Percentiles rank a stretch among this genome's conserved stretches.
phyloP scores from a whole-genome alignment of 2,797 vertebrate species.

The Ctenopoma multispine region DNA sequence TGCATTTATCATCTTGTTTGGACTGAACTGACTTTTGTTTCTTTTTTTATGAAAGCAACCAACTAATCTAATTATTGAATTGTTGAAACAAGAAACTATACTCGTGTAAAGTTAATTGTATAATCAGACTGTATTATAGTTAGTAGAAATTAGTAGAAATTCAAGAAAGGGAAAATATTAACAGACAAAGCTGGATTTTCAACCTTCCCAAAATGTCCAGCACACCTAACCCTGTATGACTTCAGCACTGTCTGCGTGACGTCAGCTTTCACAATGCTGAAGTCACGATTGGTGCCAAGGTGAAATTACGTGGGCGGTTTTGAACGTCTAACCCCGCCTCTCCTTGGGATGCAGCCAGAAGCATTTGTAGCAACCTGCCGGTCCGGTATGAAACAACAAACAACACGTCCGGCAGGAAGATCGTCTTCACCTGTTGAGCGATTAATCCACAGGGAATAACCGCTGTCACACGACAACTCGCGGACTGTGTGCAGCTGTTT shows the following conservation, averaged over 20 bases:
- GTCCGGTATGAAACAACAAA: background rate
- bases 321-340: conserved; percentile 5
- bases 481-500: conserved; percentile 8
- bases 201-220: background rate
- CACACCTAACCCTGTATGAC: background rate
- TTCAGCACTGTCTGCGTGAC: background rate
- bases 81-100: background rate
- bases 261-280: background rate
- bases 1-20: too few relatives aligned
- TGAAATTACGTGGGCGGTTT: conserved; percentile 17
- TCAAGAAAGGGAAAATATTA: too few relatives aligned
- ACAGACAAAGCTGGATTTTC: background rate
- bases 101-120: too few relatives aligned
- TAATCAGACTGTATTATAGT: too few relatives aligned
- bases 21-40: too few relatives aligned
- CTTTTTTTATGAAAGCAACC: too few relatives aligned
- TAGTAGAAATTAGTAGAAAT: too few relatives aligned
- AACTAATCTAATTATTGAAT: background rate
- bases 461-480: background rate
- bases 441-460: background rate
- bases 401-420: conserved; percentile 6
- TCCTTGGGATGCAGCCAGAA: background rate
- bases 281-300: background rate
- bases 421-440: conserved; percentile 5
- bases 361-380: background rate